These are phyloP conservation scores for Myanophis thanlyinensis DNA, from an alignment of 2,113 vertebrate genomes.

Conservation along the genomic window DNA sequence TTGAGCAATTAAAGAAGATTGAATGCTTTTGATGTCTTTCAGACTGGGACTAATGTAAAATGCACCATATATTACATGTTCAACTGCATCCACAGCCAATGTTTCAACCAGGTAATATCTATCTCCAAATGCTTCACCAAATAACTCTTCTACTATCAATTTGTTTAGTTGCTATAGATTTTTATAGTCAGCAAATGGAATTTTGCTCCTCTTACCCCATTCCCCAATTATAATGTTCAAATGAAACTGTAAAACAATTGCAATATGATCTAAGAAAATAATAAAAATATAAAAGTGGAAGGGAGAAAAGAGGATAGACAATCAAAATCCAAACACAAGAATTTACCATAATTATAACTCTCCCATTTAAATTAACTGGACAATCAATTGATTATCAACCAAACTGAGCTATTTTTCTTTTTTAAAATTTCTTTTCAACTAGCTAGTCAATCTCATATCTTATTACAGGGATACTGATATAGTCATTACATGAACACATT, in stretches of 20 bases:
- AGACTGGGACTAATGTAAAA: neutral
- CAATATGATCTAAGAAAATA: neutral
- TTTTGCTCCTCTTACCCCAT: neutral
- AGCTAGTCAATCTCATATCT: neutral
- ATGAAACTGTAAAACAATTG: neutral
- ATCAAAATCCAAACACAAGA: neutral
- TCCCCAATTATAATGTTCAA: neutral
- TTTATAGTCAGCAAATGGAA: neutral
- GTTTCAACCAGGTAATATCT: neutral
- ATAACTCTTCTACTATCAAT: neutral
- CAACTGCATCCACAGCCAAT: neutral
- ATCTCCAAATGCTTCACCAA: neutral
- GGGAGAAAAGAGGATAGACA: neutral
- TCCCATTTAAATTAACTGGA: neutral
- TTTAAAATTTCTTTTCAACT: neutral
- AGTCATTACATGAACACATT: neutral
- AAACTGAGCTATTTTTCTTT: neutral
- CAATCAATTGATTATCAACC: neutral
- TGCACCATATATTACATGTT: neutral
- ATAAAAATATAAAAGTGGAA: neutral
- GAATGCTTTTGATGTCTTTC: neutral
- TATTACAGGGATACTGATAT: neutral
- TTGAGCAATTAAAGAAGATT: neutral
- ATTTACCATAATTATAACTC: neutral
- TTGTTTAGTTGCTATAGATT: neutral